Evolutionary conservation across 2,888 invertebrate genomes (phyloP), one percentile per base, ranked within the genome.

Genomic region (Sphecodes monilicornis): DNA sequence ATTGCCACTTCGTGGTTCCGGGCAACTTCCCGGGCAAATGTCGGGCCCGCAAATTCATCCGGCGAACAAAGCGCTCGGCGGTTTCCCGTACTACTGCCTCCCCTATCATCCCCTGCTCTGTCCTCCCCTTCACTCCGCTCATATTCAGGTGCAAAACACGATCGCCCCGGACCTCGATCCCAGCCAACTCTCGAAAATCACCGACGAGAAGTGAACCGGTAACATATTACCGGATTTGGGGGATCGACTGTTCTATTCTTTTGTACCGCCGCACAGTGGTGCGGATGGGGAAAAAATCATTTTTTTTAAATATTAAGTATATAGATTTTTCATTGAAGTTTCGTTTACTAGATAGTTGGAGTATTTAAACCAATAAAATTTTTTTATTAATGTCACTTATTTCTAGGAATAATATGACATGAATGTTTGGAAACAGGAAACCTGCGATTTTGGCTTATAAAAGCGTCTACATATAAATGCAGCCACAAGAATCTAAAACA

Each of bases 21-120:
- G 91, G 32, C 94, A 94, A 88, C 91, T 93, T 87, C 92, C 93
- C 74, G 93, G 93, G 60, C 94, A 93, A 90, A 92, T 93, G 72
- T 86, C 91, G 60, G 90, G 90, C 78, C 90, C 93, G 78, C 94
- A 94, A 85, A 91, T 93, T 85, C 93, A 94, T 88, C 92, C 92
- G 57, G 90, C 92, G 82, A 93, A 91, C 89, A 94, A 94, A 91
- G 91, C 92, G 39, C 89, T 94, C 69, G 91, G 92, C 74, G 92
- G 92, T 93, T 94, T 87, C 93, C 90, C 94, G 46, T 94, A 94
- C 82, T 94, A 94, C 86, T 94, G 93, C 82, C 90, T 94, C 70
- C 94, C 94, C 81, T 94, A 94, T 91, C 94, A 94, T 85, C 94
- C 94, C 72, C 88, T 94, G 57, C 90, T 94, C 5, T 94, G 94